Evolutionary conservation across 1,140 invertebrate species (phyloP).

Genomic region (Oncopodura yosiiana): DNA sequence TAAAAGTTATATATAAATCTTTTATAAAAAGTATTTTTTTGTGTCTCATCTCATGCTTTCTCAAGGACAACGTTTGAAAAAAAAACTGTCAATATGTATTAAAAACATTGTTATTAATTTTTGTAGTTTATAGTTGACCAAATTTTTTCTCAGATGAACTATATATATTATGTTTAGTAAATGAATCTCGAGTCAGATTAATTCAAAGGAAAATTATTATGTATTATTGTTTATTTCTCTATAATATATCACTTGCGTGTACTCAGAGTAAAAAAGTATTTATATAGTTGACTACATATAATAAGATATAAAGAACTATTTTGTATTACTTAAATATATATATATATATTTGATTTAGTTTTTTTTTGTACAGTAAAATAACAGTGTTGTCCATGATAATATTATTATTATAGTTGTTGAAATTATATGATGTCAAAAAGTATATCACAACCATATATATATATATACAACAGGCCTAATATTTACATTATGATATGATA

Average conservation of each 20-base stretch:
- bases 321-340: background rate
- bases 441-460: background rate
- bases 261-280: too few relatives aligned
- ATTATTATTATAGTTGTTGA: too few relatives aligned
- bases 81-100: background rate
- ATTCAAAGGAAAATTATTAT: too few relatives aligned
- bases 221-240: too few relatives aligned
- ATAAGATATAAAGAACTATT: background rate
- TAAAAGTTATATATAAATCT: background rate
- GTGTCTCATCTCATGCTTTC: background rate
- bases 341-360: background rate
- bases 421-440: too few relatives aligned
- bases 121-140: too few relatives aligned
- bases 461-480: background rate
- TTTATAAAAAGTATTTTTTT: background rate
- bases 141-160: too few relatives aligned
- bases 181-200: too few relatives aligned
- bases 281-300: too few relatives aligned
- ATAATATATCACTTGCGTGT: too few relatives aligned
- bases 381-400: background rate
- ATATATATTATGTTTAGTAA: too few relatives aligned
- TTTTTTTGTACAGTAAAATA: slow-evolving; percentile 4
- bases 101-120: background rate
- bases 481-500: background rate
- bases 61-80: background rate